Evolutionary conservation across 2,888 invertebrate species (phyloP).

Genomic region (Poecilobothrus nobilitatus): DNA sequence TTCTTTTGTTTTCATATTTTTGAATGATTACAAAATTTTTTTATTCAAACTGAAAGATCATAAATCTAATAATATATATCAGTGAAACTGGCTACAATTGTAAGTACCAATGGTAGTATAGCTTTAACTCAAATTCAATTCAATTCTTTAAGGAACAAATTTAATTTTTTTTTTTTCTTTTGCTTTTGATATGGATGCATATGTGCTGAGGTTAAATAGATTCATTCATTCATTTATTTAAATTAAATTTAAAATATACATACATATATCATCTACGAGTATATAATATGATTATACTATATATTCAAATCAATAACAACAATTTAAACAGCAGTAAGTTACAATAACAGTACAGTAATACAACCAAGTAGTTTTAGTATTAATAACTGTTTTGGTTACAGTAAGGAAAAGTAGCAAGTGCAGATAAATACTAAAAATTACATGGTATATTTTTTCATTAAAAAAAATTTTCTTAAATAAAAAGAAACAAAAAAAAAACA

Average conservation of each 20-base stretch:
- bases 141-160: no score
- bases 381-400: no score
- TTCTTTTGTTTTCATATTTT: background rate
- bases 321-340: background rate
- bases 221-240: background rate
- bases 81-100: background rate
- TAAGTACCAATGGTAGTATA: no score
- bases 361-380: no score
- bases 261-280: no score
- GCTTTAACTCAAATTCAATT: no score
- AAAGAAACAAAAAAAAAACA: background rate
- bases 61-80: background rate
- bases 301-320: no score
- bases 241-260: background rate
- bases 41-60: background rate
- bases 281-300: no score
- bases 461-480: background rate
- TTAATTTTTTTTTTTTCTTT: no score
- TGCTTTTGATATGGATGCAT: background rate
- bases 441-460: background rate
- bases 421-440: conserved; percentile 1
- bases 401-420: background rate
- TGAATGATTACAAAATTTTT: background rate
- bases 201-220: background rate
- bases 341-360: no score